Evolutionary conservation across 2,888 invertebrate genomes (phyloP).

Genomic region (Drosophila quinaria): DNA sequence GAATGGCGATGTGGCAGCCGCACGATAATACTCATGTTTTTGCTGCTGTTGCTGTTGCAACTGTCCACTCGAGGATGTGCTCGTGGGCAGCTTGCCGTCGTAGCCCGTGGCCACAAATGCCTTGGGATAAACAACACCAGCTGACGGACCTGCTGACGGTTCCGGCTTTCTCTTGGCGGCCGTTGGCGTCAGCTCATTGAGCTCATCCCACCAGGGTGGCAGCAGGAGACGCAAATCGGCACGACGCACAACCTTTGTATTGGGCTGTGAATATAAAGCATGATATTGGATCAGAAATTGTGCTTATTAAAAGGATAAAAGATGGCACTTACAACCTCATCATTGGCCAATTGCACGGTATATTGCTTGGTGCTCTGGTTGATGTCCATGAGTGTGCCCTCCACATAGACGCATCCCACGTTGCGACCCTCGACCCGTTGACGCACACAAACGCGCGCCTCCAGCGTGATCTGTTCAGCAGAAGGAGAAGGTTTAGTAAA

Average conservation of each 20-base stretch:
- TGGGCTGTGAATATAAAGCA: slow-evolving; percentile 39
- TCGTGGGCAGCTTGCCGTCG: slow-evolving; percentile 77
- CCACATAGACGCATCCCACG: slow-evolving; percentile 91
- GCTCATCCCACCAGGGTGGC: slow-evolving; percentile 98
- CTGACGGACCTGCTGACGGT: slow-evolving; percentile 37
- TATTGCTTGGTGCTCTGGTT: slow-evolving; percentile 89
- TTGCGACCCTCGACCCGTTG: slow-evolving; percentile 88
- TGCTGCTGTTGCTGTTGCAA: slow-evolving; percentile 62
- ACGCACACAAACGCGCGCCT: slow-evolving; percentile 93
- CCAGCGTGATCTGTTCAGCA: slow-evolving; percentile 89
- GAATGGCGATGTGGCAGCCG: slow-evolving; percentile 88
- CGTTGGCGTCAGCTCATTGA: slow-evolving; percentile 88
- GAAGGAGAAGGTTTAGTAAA: background rate
- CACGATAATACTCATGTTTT: slow-evolving; percentile 87
- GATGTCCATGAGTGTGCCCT: slow-evolving; percentile 92
- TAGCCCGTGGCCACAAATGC: slow-evolving; percentile 82
- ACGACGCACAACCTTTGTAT: slow-evolving; percentile 89
- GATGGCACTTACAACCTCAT: slow-evolving; percentile 83
- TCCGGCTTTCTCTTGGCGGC: slow-evolving; percentile 46
- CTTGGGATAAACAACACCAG: slow-evolving; percentile 68
- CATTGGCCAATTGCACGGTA: slow-evolving; percentile 87
- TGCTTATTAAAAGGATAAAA: background rate
- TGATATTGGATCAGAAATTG: background rate
- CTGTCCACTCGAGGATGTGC: slow-evolving; percentile 46
- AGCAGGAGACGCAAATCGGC: slow-evolving; percentile 95